Evolutionary conservation across 2,888 invertebrate genomes (phyloP).

Genomic region (Aromia moschata): DNA sequence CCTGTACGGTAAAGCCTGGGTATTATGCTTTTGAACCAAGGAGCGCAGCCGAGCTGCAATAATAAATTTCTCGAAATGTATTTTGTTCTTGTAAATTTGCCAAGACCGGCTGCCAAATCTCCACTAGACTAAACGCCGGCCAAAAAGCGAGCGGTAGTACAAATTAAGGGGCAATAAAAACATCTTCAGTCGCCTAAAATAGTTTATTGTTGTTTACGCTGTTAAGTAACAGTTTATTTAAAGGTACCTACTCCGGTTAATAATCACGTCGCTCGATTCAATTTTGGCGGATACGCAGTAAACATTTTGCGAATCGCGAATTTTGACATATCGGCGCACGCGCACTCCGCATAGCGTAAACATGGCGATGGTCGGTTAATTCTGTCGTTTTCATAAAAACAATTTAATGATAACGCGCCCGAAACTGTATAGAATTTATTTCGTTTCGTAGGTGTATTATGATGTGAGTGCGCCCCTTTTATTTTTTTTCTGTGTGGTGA

Average conservation of each 20-base stretch:
- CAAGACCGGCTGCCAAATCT: conserved; percentile 15
- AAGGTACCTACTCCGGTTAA: background rate
- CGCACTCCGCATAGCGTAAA: conserved; percentile 45
- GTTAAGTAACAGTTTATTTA: conserved; percentile 21
- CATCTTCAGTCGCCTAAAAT: conserved; percentile 6
- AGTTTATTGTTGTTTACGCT: conserved; percentile 1
- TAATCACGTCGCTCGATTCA: background rate
- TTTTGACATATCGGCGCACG: conserved; percentile 32
- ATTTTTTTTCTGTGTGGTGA: conserved; percentile 32
- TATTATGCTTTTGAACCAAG: background rate
- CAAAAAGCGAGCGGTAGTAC: conserved; percentile 1
- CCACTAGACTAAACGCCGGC: background rate
- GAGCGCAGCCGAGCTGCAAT: background rate
- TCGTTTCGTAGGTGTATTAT: conserved; percentile 39
- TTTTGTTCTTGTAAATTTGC: conserved; percentile 16
- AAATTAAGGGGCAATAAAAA: conserved; percentile 18
- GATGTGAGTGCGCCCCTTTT: conserved; percentile 42
- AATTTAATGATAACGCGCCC: conserved; percentile 44
- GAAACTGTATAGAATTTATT: conserved; percentile 38
- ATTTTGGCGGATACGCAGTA: conserved; percentile 15
- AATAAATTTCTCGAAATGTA: background rate
- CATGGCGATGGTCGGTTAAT: conserved; percentile 49
- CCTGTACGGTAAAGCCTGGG: background rate
- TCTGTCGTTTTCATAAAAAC: conserved; percentile 47
- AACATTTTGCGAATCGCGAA: conserved; percentile 17